Conservation (phyloP, 2,888 invertebrate genomes). For the Rhingia rostrata region DNA sequence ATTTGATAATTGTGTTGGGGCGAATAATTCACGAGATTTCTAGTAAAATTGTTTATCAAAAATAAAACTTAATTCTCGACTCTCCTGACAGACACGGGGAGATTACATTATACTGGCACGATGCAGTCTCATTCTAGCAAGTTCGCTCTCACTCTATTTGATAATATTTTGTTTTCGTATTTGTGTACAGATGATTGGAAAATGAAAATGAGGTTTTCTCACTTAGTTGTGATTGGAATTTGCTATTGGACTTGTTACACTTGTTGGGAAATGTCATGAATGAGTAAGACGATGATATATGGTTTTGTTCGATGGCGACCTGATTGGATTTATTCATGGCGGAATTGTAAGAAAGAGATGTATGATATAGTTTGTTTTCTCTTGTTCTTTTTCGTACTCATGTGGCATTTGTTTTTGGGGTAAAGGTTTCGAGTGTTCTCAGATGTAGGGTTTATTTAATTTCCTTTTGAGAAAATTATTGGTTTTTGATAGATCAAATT, state of each 20-base stretch:
- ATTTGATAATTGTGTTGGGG: constrained; percentile 13
- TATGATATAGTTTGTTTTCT: constrained; percentile 53
- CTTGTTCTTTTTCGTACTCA: constrained; percentile 46
- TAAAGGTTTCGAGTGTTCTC: constrained; percentile 19
- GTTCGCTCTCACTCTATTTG: constrained; percentile 60
- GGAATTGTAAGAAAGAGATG: constrained; percentile 12
- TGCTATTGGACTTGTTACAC: constrained; percentile 3
- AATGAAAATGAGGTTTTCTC: constrained; percentile 6
- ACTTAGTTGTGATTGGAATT: not conserved
- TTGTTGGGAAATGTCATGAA: constrained; percentile 2
- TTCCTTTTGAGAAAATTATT: constrained; percentile 8
- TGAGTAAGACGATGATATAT: constrained; percentile 1
- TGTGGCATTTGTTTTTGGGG: constrained; percentile 22
- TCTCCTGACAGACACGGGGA: constrained; percentile 62
- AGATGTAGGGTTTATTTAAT: constrained; percentile 22
- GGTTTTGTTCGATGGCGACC: constrained; percentile 9
- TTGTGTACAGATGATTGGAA: constrained; percentile 7
- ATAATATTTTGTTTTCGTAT: constrained; percentile 65
- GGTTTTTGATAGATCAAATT: not conserved
- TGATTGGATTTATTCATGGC: constrained; percentile 13
- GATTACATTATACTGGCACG: constrained; percentile 63
- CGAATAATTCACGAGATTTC: constrained; percentile 47
- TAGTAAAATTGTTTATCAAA: constrained; percentile 35
- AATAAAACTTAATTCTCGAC: constrained; percentile 55
- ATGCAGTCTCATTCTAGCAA: constrained; percentile 66